Conservation (phyloP, 2,797 vertebrate genomes). For the Neosilurus hyrtlii region DNA sequence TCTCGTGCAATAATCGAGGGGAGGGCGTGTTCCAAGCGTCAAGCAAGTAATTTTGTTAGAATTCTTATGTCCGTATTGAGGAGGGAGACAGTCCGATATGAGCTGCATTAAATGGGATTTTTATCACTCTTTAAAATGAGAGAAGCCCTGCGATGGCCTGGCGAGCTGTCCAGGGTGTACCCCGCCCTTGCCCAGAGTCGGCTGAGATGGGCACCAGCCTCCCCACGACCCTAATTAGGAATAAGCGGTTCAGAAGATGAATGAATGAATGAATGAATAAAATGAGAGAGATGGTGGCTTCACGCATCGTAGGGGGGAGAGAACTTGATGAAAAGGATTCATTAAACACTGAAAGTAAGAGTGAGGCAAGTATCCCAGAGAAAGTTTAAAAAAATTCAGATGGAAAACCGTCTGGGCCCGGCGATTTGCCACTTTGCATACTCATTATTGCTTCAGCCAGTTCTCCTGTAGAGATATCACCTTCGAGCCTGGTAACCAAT, state of each 20-base stretch:
- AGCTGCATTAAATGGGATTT: neutral
- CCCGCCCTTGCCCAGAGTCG: too few relatives aligned
- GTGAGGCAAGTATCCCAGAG: neutral
- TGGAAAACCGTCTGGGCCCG: neutral
- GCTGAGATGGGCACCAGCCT: too few relatives aligned
- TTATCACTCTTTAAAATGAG: conserved; percentile 13
- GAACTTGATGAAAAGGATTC: neutral
- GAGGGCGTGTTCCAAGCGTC: neutral
- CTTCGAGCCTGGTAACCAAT: neutral
- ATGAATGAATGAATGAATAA: too few relatives aligned
- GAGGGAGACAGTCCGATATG: neutral
- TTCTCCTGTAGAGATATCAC: neutral
- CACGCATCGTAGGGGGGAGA: neutral
- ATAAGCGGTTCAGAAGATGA: too few relatives aligned
- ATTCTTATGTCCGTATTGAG: conserved; percentile 27
- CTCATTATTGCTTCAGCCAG: neutral
- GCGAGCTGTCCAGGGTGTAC: too few relatives aligned
- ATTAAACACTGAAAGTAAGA: neutral
- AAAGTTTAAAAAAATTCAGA: conserved; percentile 32
- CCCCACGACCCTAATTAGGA: too few relatives aligned
- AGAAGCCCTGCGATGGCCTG: too few relatives aligned
- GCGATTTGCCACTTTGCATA: neutral
- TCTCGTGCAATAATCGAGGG: conserved; percentile 9
- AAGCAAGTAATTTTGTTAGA: neutral
- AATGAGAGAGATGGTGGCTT: conserved; percentile 30